phyloP scores from a whole-genome alignment of 1,140 invertebrate genomes.

The Phymastichus coffea region DNA sequence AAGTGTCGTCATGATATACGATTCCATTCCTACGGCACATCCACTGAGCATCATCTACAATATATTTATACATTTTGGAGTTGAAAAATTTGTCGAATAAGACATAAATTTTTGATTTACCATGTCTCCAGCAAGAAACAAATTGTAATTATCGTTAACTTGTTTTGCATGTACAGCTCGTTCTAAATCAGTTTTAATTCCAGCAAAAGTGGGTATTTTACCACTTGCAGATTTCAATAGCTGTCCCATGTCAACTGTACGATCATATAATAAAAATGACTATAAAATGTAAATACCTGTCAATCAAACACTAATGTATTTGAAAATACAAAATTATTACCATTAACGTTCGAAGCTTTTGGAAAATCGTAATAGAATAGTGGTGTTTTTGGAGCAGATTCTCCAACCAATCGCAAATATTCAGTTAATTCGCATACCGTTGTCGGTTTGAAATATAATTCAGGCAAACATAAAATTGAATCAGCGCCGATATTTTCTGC shows the following conservation, averaged over 20 bases:
- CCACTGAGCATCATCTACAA: slow-evolving; percentile 63
- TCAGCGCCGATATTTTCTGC: slow-evolving; percentile 68
- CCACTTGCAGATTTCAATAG: slow-evolving; percentile 63
- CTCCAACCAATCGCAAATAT: slow-evolving; percentile 68
- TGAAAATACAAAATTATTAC: slow-evolving; percentile 54
- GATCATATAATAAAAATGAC: no score
- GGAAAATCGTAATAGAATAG: slow-evolving; percentile 85
- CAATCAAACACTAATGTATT: neutral
- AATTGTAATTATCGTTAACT: slow-evolving; percentile 56
- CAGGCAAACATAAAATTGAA: slow-evolving; percentile 75
- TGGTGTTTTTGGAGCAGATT: slow-evolving; percentile 76
- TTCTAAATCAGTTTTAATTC: slow-evolving; percentile 70
- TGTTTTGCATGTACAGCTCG: slow-evolving; percentile 63
- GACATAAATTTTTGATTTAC: no score
- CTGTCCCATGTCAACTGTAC: slow-evolving; percentile 70
- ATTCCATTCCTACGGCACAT: slow-evolving; percentile 65
- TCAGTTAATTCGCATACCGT: slow-evolving; percentile 65
- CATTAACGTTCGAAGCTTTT: slow-evolving; percentile 65
- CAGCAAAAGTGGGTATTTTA: slow-evolving; percentile 70
- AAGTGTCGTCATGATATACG: slow-evolving; percentile 66
- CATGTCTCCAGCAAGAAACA: slow-evolving; percentile 62
- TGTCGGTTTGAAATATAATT: slow-evolving; percentile 74
- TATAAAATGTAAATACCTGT: neutral
- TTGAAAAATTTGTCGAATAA: no score
- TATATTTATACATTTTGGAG: no score